Base-by-base conservation (phyloP, 1,140 invertebrate genomes). In the Melanaphis sacchari region DNA sequence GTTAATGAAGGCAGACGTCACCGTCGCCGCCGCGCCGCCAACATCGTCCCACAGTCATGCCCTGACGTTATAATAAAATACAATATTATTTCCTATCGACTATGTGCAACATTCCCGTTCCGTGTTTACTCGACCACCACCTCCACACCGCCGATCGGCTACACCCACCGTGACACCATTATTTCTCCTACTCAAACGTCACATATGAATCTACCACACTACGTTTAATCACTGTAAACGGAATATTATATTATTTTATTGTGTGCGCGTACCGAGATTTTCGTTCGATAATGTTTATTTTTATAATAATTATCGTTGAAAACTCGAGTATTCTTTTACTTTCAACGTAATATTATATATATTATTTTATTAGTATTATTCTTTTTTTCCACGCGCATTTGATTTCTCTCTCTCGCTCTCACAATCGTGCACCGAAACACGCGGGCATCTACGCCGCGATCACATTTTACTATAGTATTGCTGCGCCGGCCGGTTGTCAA, bases 11-110 rank as follows among this genome's bases (percentile, higher is more conserved):
- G 84, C 38, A 85, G 24, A 85, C 41, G 31, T 43, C 40, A 41
- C 38, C 40, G 38, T 26, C 24, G 24, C 40, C 40, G 40, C 38
- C 6, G 18, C 24, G 24, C 81, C 81, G 24, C 54, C 54, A 26
- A 40, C 82, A 26, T 85, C 38, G 40, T 31, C 22, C 38, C 38
- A 85, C 82, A 40, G 82, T 85, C 38, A 49, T 49, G 46, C 82
- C 11, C 38, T 15, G 38, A 40, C 40, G 40, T 85, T 26, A 26
- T 15, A 85, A 85, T 85, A 85, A 31, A 85, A 85, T n/a, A 85
- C 40, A 85, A 85, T 85, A 46, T 85, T 43, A 85, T 85, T n/a
- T 85, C 26, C 84, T 46, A 85, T 40, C n/a, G 84, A 85, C 84
- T 43, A 9, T 40, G 46, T 15, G 15, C 8, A 26, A n/a, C 38